Conservation (phyloP, 2,113 vertebrate species). For the Marcusenius ussheri region DNA sequence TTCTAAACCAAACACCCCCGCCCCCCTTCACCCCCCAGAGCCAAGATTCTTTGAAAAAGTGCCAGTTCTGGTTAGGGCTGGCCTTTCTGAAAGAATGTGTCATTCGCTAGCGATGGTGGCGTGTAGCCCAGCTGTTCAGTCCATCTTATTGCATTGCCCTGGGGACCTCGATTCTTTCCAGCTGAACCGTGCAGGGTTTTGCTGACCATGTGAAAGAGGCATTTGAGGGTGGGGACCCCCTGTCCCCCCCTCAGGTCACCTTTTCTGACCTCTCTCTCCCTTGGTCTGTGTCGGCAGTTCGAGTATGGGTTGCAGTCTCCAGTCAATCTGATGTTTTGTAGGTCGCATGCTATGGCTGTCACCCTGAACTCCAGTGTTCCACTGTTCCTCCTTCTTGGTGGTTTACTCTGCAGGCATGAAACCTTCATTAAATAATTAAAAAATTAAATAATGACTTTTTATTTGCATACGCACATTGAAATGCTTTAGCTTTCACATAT, state of each 20-base stretch:
- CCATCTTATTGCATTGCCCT: constrained; percentile 12
- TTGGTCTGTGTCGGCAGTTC: background rate
- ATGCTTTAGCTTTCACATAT: background rate
- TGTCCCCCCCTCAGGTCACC: background rate
- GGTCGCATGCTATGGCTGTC: background rate
- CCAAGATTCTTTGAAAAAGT: constrained; percentile 8
- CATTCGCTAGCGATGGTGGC: background rate
- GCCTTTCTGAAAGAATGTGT: background rate
- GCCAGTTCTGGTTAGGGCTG: background rate
- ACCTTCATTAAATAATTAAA: background rate
- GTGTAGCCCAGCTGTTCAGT: background rate
- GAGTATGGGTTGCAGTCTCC: background rate
- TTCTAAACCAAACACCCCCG: constrained; percentile 1
- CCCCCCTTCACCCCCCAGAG: background rate
- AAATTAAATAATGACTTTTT: background rate
- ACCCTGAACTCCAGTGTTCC: background rate
- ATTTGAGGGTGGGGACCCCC: background rate
- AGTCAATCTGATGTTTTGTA: background rate
- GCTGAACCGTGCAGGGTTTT: constrained; percentile 11
- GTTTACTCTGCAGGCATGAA: background rate
- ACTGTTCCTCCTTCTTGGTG: background rate
- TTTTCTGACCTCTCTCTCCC: constrained; percentile 1
- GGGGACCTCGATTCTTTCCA: constrained; percentile 23
- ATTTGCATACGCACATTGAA: background rate
- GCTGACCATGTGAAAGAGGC: constrained; percentile 14